A percentile compares a stretch with the other conserved stretches of the same genome.
These are phyloP conservation scores for Sisyra terminalis DNA, from an alignment of 2,888 invertebrate species.

Conservation along the genomic window DNA sequence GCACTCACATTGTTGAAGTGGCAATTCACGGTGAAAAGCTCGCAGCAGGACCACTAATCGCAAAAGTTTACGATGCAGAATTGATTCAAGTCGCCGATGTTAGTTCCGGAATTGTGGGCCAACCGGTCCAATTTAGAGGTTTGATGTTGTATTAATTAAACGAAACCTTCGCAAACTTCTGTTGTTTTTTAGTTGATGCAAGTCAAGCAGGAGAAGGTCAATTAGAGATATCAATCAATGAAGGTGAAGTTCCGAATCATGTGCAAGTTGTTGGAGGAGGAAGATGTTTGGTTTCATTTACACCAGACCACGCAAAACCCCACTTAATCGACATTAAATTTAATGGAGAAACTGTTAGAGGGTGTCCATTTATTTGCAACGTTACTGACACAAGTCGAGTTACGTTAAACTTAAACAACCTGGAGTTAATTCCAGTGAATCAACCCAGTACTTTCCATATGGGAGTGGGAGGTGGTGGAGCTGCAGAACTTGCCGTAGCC, in stretches of 20 bases:
- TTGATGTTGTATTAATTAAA: conserved; percentile 15
- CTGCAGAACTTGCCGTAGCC: conserved; percentile 76
- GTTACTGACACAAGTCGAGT: conserved; percentile 66
- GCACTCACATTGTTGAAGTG: conserved; percentile 84
- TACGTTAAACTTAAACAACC: conserved; percentile 51
- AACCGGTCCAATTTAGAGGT: conserved; percentile 95
- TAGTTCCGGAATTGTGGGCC: conserved; percentile 84
- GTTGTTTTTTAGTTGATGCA: conserved; percentile 69
- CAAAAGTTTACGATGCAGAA: conserved; percentile 89
- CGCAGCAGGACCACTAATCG: conserved; percentile 76
- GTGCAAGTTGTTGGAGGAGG: conserved; percentile 94
- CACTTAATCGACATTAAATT: conserved; percentile 93
- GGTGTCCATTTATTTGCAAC: conserved; percentile 79
- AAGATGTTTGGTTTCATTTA: conserved; percentile 84
- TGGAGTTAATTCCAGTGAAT: conserved; percentile 76
- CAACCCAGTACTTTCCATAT: conserved; percentile 64
- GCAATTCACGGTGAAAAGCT: conserved; percentile 78
- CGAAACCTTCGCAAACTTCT: too few species aligned
- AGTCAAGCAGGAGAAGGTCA: conserved; percentile 98
- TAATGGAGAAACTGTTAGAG: conserved; percentile 84
- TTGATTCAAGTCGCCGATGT: conserved; percentile 90
- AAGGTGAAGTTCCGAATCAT: conserved; percentile 97
- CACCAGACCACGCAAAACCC: conserved; percentile 78
- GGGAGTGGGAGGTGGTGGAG: conserved; percentile 55
- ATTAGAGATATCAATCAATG: conserved; percentile 97